Conservation (phyloP, 2,113 vertebrate genomes). For the Serilophus lunatus region DNA sequence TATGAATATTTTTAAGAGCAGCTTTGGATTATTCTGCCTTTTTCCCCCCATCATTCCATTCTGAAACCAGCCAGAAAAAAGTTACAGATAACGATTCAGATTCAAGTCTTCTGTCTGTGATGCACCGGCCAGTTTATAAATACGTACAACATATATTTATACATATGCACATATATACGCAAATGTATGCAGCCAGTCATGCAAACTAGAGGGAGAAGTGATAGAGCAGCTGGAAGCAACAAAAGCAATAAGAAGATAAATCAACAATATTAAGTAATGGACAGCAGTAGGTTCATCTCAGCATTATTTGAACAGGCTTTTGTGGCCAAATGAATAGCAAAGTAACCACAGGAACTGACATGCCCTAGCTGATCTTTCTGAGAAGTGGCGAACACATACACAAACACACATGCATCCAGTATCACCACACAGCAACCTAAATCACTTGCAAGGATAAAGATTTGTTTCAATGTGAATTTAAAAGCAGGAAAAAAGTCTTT, state of each 20-base stretch:
- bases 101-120: background rate
- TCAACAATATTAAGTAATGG: background rate
- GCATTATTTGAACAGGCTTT: background rate
- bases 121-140: background rate
- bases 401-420: background rate
- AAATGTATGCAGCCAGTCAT: background rate
- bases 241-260: background rate
- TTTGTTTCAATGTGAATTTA: background rate
- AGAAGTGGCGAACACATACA: background rate
- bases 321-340: background rate
- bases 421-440: background rate
- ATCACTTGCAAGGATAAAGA: background rate
- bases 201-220: background rate
- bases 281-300: background rate
- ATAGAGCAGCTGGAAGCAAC: background rate
- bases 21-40: background rate
- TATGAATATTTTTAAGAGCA: background rate
- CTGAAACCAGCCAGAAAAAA: background rate
- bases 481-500: background rate
- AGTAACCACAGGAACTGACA: background rate
- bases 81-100: background rate
- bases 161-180: background rate
- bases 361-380: background rate
- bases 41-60: background rate
- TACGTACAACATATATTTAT: background rate